Percentiles rank a stretch among this genome's conserved stretches.
Evolutionary conservation across 2,888 invertebrate species (phyloP).

Genomic region (Lutraria lutraria): DNA sequence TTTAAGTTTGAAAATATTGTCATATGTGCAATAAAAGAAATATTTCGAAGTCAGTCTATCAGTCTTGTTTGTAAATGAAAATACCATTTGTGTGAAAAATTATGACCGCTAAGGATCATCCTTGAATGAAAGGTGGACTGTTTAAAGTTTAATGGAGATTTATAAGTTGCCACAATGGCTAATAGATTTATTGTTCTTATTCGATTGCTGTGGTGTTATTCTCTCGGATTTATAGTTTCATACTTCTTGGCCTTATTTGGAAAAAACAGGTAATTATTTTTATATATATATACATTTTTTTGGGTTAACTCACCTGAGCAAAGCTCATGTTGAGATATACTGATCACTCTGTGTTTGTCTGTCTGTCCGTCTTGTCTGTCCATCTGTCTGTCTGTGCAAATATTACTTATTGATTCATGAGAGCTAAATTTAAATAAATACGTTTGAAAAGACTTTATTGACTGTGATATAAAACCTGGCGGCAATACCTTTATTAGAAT

Average conservation of each 20-base stretch:
- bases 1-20: too few species aligned
- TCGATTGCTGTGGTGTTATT: conserved; percentile 54
- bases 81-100: not conserved
- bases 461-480: too few species aligned
- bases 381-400: too few species aligned
- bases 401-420: too few species aligned
- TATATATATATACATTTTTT: not conserved
- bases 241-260: conserved; percentile 42
- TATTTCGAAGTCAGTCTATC: not conserved
- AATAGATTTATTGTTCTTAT: conserved; percentile 21
- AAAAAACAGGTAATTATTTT: conserved; percentile 50
- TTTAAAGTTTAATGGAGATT: not conserved
- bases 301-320: not conserved
- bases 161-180: not conserved
- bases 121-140: not conserved
- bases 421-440: too few species aligned
- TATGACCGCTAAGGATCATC: not conserved
- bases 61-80: not conserved
- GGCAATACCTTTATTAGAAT: too few species aligned
- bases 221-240: conserved; percentile 51
- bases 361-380: too few species aligned
- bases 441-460: too few species aligned
- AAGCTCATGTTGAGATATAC: too few species aligned
- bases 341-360: too few species aligned
- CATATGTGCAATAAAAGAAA: too few species aligned